phyloP scores from a whole-genome alignment of 2,113 vertebrate species.

The Chaetops frenatus region DNA sequence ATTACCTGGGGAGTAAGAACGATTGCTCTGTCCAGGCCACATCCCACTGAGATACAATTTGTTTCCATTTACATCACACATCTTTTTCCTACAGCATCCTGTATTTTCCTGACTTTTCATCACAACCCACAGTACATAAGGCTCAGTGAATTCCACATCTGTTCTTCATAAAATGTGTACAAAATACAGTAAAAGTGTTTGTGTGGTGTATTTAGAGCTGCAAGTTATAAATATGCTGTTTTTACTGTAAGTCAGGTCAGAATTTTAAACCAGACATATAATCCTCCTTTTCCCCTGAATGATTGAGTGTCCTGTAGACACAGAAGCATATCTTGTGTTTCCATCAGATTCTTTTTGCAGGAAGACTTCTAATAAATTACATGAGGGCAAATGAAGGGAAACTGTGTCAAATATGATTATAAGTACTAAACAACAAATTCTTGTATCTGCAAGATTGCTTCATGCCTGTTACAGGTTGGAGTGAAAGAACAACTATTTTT shows the following conservation, averaged over 20 bases:
- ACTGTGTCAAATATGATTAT: neutral
- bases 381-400: neutral
- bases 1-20: slow-evolving; percentile 17
- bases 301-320: neutral
- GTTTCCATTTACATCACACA: neutral
- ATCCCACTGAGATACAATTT: slow-evolving; percentile 27
- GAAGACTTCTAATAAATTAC: neutral
- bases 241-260: neutral
- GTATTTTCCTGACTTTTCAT: neutral
- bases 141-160: neutral
- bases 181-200: neutral
- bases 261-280: neutral
- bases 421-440: neutral
- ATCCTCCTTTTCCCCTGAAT: neutral
- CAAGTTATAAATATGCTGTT: neutral
- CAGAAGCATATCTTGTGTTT: neutral
- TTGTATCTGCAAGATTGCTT: neutral
- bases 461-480: neutral
- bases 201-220: neutral
- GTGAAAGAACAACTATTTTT: neutral
- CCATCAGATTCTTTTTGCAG: neutral
- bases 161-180: neutral
- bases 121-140: neutral
- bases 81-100: neutral
- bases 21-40: slow-evolving; percentile 5